Evolutionary conservation across 1,140 invertebrate species (phyloP), one percentile per base, ranked within the genome.

Genomic region (Patella vulgata): DNA sequence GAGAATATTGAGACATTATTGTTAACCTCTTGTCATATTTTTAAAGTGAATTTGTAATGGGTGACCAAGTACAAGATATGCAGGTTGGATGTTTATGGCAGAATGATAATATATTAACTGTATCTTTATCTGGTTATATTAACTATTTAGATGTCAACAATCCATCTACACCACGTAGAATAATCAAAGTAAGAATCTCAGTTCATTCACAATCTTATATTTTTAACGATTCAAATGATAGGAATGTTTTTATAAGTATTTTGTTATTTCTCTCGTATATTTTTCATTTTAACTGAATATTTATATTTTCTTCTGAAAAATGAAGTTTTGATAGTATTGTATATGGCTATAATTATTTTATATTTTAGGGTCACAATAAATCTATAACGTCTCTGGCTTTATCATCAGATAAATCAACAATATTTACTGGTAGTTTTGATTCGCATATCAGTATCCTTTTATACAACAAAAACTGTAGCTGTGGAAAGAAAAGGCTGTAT

Each of bases 81-180:
- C 94, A 96, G 89, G 92, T 99, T 1, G 96, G 95, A 12, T 98
- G 97, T 82, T 84, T 99, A 21, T 99, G 97, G 97, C 93, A 96
- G 88, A 92, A 91, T 9, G 62, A 79, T 33, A 87, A 95, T 84
- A 81, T 98, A 19, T 80, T 99, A 0, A 91, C 93, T 3, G 94
- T 99, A 14, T 97, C 95, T 0, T 85, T 99, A 17, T 93, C 92
- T 77, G 97, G 97, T 14, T 95, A 95, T 75, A 95, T 99, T 72
- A 97, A 92, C 84, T 98, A 97, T 85, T 86, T 99, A 59, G 95
- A 98, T 82, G 85, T 91, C 1, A 90, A 94, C 66, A 91, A 95
- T 86, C 93, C 96, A 4, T 79, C 86, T 3, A 92, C 92, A 74
- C 95, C 94, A 1, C 78, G 90, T n/a, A 89, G 91, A 64, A 88